Conservation (phyloP, 2,113 vertebrate species). For the Asarcornis scutulata region DNA sequence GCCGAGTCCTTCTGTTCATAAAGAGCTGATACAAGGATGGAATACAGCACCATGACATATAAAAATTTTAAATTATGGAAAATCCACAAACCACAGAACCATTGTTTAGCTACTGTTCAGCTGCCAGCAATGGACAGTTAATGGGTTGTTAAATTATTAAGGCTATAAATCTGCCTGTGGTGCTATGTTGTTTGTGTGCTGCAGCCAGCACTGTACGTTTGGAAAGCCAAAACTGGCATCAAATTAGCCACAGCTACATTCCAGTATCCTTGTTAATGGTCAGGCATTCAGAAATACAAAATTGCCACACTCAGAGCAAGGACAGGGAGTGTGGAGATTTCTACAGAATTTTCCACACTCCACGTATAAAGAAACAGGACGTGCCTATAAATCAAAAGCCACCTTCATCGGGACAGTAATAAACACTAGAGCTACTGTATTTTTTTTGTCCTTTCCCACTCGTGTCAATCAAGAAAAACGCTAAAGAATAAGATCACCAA, state of each 20-base stretch:
- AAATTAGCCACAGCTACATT: background rate
- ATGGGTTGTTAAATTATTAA: rapidly evolving
- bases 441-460: background rate
- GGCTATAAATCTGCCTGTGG: background rate
- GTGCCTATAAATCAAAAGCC: background rate
- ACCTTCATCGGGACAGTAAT: background rate
- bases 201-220: background rate
- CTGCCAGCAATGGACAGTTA: background rate
- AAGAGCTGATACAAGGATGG: rapidly evolving
- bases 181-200: background rate
- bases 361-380: background rate
- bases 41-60: background rate
- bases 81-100: background rate
- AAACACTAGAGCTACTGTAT: background rate
- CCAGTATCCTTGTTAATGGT: background rate
- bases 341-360: background rate
- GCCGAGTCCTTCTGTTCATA: background rate
- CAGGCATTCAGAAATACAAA: background rate
- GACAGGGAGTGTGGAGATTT: background rate
- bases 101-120: background rate
- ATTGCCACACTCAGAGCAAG: background rate
- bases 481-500: background rate
- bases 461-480: background rate
- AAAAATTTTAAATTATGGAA: background rate
- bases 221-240: background rate